These are phyloP conservation scores for Polyploca ridens DNA, from an alignment of 2,888 invertebrate species.

Conservation along the genomic window DNA sequence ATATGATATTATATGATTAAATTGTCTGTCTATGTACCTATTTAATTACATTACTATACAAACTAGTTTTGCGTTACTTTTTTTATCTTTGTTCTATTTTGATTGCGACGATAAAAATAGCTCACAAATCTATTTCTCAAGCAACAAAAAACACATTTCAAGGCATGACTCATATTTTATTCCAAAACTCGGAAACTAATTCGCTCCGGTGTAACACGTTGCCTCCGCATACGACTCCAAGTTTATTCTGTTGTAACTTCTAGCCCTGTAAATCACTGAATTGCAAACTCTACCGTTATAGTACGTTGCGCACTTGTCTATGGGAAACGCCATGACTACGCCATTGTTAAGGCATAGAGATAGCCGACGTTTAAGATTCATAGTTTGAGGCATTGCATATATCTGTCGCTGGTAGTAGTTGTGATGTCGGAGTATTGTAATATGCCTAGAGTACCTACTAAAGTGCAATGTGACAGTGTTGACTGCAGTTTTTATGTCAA, in stretches of 20 bases:
- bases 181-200: background rate
- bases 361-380: constrained; percentile 43
- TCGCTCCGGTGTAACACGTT: constrained; percentile 47
- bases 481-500: too few species aligned
- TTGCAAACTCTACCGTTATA: constrained; percentile 74
- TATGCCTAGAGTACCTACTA: background rate
- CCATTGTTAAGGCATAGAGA: constrained; percentile 58
- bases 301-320: constrained; percentile 73
- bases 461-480: background rate
- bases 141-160: too few species aligned
- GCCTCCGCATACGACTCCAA: constrained; percentile 48
- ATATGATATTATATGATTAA: too few species aligned
- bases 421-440: background rate
- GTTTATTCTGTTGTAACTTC: constrained; percentile 66
- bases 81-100: too few species aligned
- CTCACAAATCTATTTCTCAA: too few species aligned
- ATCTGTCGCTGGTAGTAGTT: constrained; percentile 17
- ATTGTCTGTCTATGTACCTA: too few species aligned
- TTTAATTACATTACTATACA: too few species aligned
- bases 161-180: background rate
- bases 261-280: constrained; percentile 78
- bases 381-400: constrained; percentile 38
- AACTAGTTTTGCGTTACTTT: too few species aligned
- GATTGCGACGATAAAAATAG: too few species aligned
- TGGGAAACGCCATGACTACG: constrained; percentile 63